phyloP scores from a whole-genome alignment of 2,113 vertebrate genomes.

The Zapus hudsonius region DNA sequence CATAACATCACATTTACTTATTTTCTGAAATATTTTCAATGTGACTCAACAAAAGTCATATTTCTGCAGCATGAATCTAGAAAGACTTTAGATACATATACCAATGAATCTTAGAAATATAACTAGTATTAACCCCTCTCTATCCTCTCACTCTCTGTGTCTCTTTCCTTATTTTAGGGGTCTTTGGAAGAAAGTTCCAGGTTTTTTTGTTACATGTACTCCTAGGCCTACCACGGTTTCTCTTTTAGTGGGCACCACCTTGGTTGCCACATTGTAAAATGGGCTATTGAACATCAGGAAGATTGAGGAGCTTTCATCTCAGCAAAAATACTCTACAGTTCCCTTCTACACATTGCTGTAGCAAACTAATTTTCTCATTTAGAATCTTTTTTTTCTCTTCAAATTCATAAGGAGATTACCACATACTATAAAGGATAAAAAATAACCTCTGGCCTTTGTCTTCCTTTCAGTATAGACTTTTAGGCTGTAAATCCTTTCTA shows the following conservation, averaged over 20 bases:
- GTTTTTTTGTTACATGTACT: not conserved
- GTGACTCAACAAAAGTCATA: not conserved
- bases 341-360: not conserved
- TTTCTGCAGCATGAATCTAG: not conserved
- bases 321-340: not conserved
- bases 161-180: not conserved
- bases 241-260: not conserved
- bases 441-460: not conserved
- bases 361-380: conserved; percentile 13
- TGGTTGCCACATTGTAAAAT: conserved; percentile 11
- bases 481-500: not conserved
- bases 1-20: not conserved
- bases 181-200: not conserved
- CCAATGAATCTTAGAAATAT: conserved; percentile 16
- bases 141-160: too few relatives aligned
- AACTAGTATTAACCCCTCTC: not conserved
- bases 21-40: conserved; percentile 3
- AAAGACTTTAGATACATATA: conserved; percentile 12
- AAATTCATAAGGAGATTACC: conserved; percentile 19
- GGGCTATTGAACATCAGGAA: not conserved
- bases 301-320: not conserved
- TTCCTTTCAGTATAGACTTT: conserved; percentile 23
- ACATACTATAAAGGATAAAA: conserved; percentile 9
- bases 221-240: not conserved
- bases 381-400: not conserved